phyloP scores from a whole-genome alignment of 2,113 vertebrate species.

The Origma solitaria region DNA sequence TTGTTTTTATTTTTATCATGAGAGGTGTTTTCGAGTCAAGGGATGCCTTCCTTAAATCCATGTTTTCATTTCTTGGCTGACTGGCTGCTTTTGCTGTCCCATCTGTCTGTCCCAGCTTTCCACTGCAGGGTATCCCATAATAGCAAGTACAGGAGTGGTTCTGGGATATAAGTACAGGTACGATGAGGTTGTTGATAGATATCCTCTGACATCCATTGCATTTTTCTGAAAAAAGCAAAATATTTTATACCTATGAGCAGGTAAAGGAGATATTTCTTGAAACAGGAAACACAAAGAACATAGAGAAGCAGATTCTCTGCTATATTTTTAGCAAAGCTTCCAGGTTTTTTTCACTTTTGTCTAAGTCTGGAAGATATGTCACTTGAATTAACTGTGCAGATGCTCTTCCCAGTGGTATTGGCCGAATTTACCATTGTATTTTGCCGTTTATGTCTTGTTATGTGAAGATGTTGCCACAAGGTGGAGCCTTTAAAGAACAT shows the following conservation, averaged over 20 bases:
- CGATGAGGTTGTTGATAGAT: background rate
- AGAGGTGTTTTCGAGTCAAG: background rate
- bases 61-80: background rate
- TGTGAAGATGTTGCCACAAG: background rate
- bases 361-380: background rate
- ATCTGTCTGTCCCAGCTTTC: background rate
- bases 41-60: background rate
- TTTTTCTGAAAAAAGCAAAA: background rate
- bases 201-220: background rate
- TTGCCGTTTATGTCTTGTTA: background rate
- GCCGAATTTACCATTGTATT: background rate
- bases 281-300: background rate
- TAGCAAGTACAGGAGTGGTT: background rate
- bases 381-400: background rate
- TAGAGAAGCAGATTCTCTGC: background rate
- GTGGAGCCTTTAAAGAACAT: slow-evolving; percentile 20
- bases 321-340: background rate
- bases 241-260: background rate
- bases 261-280: background rate
- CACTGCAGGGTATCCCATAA: background rate
- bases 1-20: background rate
- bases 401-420: background rate
- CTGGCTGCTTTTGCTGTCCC: background rate
- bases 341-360: background rate
- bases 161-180: background rate